Percentiles rank a stretch among this genome's conserved stretches.
phyloP scores from a whole-genome alignment of 2,113 vertebrate species.

The Trachemys scripta region DNA sequence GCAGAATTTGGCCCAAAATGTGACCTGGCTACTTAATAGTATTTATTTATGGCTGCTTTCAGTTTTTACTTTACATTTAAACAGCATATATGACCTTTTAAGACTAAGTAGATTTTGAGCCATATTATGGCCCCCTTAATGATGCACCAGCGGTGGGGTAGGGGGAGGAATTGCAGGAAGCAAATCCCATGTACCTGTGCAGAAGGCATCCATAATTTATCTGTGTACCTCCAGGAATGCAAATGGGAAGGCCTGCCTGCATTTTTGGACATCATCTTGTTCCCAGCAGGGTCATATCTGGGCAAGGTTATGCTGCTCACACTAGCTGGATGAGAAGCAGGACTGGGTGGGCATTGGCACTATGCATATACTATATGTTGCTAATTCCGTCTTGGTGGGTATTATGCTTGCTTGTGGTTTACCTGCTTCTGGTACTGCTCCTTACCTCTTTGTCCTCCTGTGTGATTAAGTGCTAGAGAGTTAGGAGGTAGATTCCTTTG shows the following conservation, averaged over 20 bases:
- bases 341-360: not conserved
- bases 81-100: not conserved
- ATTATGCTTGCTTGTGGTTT: rapidly evolving
- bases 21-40: rapidly evolving
- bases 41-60: not conserved
- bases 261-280: not conserved
- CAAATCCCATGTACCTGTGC: not conserved
- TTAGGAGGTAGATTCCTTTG: not conserved
- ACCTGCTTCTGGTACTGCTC: not conserved
- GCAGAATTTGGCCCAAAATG: not conserved
- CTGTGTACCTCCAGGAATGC: not conserved
- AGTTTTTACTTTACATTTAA: not conserved
- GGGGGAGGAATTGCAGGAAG: rapidly evolving
- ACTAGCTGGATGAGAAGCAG: not conserved
- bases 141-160: not conserved
- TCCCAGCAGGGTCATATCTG: rapidly evolving
- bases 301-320: not conserved
- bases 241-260: not conserved
- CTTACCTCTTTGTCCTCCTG: not conserved
- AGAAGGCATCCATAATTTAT: not conserved
- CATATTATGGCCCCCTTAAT: not conserved
- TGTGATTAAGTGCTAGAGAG: not conserved
- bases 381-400: too few relatives aligned
- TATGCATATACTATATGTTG: not conserved
- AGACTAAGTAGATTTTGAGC: not conserved